These are phyloP conservation scores for Meandrina meandrites DNA, from an alignment of 92 coral and sea anemone species.

Conservation along the genomic window DNA sequence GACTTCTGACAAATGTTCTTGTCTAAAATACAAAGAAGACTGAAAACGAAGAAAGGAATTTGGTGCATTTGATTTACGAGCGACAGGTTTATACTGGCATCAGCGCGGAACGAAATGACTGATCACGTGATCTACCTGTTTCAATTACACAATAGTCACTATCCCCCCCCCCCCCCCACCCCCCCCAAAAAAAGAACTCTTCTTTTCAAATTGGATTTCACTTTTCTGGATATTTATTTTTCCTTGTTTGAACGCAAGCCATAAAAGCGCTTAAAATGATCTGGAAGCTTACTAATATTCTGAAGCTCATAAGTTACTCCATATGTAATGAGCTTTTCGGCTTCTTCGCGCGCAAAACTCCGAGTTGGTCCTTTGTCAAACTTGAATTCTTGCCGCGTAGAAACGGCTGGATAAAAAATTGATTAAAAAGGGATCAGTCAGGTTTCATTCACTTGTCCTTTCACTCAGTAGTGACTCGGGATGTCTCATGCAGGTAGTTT, in stretches of 20 bases:
- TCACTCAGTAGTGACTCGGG: constrained; percentile 25
- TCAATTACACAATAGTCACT: not conserved
- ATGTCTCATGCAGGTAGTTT: constrained; percentile 33
- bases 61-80: not conserved
- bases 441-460: constrained; percentile 30
- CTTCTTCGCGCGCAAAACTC: not conserved
- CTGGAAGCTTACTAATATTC: not conserved
- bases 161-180: too few species aligned
- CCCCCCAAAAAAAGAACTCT: too few species aligned
- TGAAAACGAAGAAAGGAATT: not conserved
- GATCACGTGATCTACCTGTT: constrained; percentile 10
- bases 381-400: constrained; percentile 21
- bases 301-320: not conserved
- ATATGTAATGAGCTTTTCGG: constrained; percentile 5
- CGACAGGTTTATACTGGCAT: not conserved
- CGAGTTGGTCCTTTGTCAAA: constrained; percentile 28
- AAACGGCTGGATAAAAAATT: constrained; percentile 24
- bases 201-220: not conserved
- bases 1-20: not conserved
- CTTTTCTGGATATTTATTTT: not conserved
- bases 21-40: not conserved
- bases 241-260: constrained; percentile 2
- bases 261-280: not conserved
- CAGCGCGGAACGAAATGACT: not conserved
- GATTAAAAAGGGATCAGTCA: constrained; percentile 17